Evolutionary conservation across 2,113 vertebrate species (phyloP).

Genomic region (Passerina amoena): DNA sequence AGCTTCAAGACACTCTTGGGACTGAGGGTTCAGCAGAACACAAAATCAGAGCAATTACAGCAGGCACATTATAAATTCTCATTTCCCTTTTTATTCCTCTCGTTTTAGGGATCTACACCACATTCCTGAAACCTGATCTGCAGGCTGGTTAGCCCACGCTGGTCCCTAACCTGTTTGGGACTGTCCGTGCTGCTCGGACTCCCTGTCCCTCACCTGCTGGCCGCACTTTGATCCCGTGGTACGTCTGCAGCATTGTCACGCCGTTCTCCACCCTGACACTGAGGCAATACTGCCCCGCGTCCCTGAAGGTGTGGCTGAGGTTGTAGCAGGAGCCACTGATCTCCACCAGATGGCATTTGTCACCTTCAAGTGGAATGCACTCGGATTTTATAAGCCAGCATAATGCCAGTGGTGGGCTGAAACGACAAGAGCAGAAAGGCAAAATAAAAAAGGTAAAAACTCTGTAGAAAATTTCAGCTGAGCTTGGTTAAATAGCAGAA

Average conservation of each 20-base stretch:
- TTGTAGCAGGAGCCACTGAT: conserved; percentile 75
- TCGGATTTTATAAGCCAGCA: conserved; percentile 86
- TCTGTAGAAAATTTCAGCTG: neutral
- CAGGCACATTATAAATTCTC: neutral
- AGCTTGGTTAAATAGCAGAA: neutral
- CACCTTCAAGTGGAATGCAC: conserved; percentile 70
- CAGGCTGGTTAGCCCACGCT: neutral
- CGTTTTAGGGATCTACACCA: neutral
- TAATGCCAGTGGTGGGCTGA: conserved; percentile 81
- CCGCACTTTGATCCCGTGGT: conserved; percentile 79
- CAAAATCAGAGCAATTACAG: neutral
- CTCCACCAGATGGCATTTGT: conserved; percentile 78
- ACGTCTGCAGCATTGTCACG: conserved; percentile 80
- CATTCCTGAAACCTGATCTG: neutral
- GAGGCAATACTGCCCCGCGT: conserved; percentile 81
- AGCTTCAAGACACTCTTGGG: neutral
- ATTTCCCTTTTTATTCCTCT: neutral
- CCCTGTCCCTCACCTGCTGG: conserved; percentile 72
- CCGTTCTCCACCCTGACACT: conserved; percentile 80
- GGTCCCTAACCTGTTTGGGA: neutral
- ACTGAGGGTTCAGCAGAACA: neutral
- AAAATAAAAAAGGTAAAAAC: neutral
- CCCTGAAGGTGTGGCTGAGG: conserved; percentile 81
- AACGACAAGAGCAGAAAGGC: neutral
- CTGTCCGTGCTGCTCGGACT: neutral